Evolutionary conservation across 2,113 vertebrate species (phyloP), one percentile per base, ranked within the genome.

Genomic region (Misgurnus mizolepis): DNA sequence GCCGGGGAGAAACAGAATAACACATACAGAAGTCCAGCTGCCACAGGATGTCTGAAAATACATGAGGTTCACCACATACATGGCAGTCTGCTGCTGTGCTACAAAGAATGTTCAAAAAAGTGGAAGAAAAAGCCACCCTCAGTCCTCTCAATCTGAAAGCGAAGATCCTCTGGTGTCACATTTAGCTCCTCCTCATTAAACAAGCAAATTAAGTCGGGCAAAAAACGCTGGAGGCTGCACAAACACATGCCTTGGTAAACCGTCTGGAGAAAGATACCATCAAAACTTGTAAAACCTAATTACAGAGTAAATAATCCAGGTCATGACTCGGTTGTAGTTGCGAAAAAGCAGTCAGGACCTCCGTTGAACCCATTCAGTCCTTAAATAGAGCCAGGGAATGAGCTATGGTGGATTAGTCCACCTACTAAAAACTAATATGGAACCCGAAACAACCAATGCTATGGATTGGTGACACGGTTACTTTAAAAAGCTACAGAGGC

Each of bases 31-130:
- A 70, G 50, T 74, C 79, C 45, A 27, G 81, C 60, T 47, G 83
- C 85, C 86, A 85, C 87, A 89, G 83, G 76, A 86, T 73, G 62
- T 83, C 87, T 85, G 84, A 86, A 90, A 90, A 90, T 87, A 91
- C 82, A 82, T 67, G 0, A 78, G 73, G 83, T 67, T 84, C 64
- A 76, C 89, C 88, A 83, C 88, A 89, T 56, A 72, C 64, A 79
- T 73, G 39, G 80, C 83, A 11, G 58, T 62, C 55, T 50, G 60
- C 83, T 61, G 34, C 39, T 49, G 6, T 43, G 1, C 27, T 34
- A 34, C 27, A 3, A 45, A 43, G 53, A 55, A 62, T 34, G 47
- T 49, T 58, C 18, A 11, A 18, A 17, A 58, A 14, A 41, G 49
- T 11, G 61, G 14, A 27, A 49, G 82, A 67, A 15, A 72, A 61